Evolutionary conservation across 1,140 invertebrate species (phyloP), one percentile per base, ranked within the genome.

Genomic region (Tenebrio molitor): DNA sequence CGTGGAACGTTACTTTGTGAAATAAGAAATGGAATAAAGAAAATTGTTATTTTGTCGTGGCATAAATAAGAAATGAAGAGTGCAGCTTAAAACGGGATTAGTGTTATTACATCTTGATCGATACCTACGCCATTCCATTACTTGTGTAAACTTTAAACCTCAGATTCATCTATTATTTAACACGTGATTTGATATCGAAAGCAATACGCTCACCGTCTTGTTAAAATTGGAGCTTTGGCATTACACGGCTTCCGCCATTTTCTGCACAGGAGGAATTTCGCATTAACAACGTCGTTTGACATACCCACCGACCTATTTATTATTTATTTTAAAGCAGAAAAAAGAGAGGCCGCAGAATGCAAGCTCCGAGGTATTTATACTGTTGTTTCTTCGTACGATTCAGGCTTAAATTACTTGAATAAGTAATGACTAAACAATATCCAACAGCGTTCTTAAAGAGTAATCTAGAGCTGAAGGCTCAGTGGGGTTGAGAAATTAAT

Each of bases 121-220:
- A 77, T 77, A 74, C 73, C 58, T 23, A 53, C 29, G 71, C 71
- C 70, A 73, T 77, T 77, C 63, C 73, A 77, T 77, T 74, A 77
- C 71, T 77, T 77, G 70, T 77, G 75, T 75, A 77, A 74, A 77
- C 75, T 77, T 74, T 74, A 77, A 77, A 77, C 75, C 73, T 73
- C 70, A 36, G 33, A 66, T 58, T 70, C 70, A 73, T 77, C 39
- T 72, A 77, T 77, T 74, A 74, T 77, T 72, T 75, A 77, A 66
- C 44, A 44, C 39, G 41, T 41, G 73, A 72, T 72, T 72, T 36
- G 34, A 65, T 65, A 65, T 65, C 62, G 62, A 39, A 65, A 65
- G 34, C 39, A 39, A 39, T 41, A 39, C 62, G 62, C 39, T 42
- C 62, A 65, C 2, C 62, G 50, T 58, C 50, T 29, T 58, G 50